phyloP scores from a whole-genome alignment of 2,797 vertebrate species.

The Psittacula derbiana region DNA sequence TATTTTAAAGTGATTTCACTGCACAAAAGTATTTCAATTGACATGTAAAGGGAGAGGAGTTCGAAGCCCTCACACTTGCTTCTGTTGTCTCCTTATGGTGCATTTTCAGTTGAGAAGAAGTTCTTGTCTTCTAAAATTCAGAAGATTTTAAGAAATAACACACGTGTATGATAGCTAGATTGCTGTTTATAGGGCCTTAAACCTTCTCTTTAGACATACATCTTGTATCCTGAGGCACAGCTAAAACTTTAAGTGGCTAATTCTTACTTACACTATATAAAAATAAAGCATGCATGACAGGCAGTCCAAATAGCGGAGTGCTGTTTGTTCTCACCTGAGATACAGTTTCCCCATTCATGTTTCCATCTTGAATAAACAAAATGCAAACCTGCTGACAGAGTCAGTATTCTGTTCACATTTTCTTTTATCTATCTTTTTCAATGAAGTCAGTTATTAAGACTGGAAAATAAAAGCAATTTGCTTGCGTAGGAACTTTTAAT shows the following conservation, averaged over 20 bases:
- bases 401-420: background rate
- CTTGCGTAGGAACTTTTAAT: background rate
- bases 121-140: background rate
- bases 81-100: background rate
- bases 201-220: background rate
- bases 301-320: background rate
- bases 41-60: background rate
- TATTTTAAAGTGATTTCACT: background rate
- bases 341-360: background rate
- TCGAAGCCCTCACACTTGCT: background rate
- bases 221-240: background rate
- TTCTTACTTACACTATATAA: background rate
- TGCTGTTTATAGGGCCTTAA: background rate
- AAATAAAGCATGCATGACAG: background rate
- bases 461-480: background rate
- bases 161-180: background rate
- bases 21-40: background rate
- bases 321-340: background rate
- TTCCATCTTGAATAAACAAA: background rate
- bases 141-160: background rate
- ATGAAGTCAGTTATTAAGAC: background rate
- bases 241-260: background rate
- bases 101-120: background rate
- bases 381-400: background rate
- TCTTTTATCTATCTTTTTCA: background rate